These are phyloP conservation scores for Drosophila ochracea DNA, from an alignment of 2,888 invertebrate genomes.

Conservation along the genomic window DNA sequence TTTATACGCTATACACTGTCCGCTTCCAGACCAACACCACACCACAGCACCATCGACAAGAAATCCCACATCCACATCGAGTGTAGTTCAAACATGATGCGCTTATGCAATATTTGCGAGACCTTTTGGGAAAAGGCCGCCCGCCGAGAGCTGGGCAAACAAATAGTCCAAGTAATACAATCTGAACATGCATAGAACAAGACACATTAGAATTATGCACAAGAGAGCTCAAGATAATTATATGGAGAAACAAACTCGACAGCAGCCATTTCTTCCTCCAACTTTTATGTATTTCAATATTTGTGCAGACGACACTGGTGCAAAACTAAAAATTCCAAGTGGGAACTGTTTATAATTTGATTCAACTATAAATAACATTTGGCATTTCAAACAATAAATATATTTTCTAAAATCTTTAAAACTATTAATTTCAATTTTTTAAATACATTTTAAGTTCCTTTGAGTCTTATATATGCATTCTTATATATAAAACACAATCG, in stretches of 20 bases:
- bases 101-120: conserved; percentile 74
- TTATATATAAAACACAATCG: neutral
- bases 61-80: conserved; percentile 56
- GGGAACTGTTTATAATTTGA: neutral
- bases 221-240: conserved; percentile 16
- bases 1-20: neutral
- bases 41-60: conserved; percentile 15
- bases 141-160: conserved; percentile 66
- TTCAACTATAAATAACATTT: no score
- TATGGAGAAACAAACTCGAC: conserved; percentile 23
- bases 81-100: conserved; percentile 67
- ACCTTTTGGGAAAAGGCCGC: conserved; percentile 61
- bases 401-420: no score
- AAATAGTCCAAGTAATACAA: conserved; percentile 29
- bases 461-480: neutral
- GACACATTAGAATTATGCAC: conserved; percentile 56
- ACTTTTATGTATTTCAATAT: conserved; percentile 45
- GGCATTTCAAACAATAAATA: no score
- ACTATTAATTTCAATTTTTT: neutral
- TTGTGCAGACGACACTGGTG: conserved; percentile 31
- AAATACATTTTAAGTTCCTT: neutral
- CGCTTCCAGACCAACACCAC: conserved; percentile 28
- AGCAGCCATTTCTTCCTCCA: conserved; percentile 26
- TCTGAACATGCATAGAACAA: conserved; percentile 50
- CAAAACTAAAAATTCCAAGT: no score